Percentiles rank a stretch among this genome's conserved stretches.
Evolutionary conservation across 2,888 invertebrate genomes (phyloP).

Genomic region (Perdita meconis): DNA sequence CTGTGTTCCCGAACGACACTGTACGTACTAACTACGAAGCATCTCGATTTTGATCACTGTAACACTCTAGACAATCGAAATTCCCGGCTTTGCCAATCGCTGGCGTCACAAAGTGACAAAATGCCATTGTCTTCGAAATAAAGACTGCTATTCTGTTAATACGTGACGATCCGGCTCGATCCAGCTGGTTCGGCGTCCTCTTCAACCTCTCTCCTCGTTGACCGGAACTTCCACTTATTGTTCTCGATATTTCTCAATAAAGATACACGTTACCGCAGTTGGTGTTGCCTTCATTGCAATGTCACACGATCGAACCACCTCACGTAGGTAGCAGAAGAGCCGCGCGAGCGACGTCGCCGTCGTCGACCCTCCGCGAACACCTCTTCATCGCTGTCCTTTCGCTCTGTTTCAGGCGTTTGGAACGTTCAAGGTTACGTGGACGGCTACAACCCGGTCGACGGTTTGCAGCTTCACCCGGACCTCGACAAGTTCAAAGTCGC

Average conservation of each 20-base stretch:
- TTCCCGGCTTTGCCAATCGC: too few species aligned
- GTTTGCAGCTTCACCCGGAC: constrained; percentile 14
- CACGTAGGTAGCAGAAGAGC: constrained; percentile 19
- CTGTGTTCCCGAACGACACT: too few species aligned
- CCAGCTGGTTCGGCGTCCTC: too few species aligned
- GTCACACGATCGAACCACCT: background rate
- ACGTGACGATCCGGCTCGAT: too few species aligned
- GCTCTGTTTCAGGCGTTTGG: constrained; percentile 71
- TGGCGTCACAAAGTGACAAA: too few species aligned
- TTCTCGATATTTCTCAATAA: constrained; percentile 1
- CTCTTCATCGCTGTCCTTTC: constrained; percentile 56
- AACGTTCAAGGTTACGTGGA: constrained; percentile 40
- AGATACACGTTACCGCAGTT: background rate
- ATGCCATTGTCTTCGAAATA: too few species aligned
- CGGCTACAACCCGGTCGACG: constrained; percentile 28
- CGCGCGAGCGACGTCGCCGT: constrained; percentile 11
- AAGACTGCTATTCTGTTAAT: too few species aligned
- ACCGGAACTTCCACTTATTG: background rate
- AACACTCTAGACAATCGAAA: too few species aligned
- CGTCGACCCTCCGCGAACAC: constrained; percentile 21
- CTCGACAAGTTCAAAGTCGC: constrained; percentile 50
- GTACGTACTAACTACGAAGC: too few species aligned
- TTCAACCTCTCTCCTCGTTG: too few species aligned
- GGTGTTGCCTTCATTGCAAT: background rate
- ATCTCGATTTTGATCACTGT: too few species aligned